phyloP scores from a whole-genome alignment of 2,113 vertebrate genomes.

The Stigmatopora nigra region DNA sequence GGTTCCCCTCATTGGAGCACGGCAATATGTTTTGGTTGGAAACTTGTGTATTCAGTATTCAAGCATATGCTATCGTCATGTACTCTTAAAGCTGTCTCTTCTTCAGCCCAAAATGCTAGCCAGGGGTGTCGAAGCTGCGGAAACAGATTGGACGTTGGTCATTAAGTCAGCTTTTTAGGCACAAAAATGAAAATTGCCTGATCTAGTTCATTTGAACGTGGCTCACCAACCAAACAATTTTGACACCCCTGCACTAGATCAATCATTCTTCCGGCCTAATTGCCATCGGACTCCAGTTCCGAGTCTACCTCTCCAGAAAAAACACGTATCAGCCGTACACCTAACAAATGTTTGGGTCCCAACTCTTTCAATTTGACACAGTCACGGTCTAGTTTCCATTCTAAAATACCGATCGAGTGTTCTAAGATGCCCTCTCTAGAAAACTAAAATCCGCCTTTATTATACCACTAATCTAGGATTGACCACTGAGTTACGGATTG shows the following conservation, averaged over 20 bases:
- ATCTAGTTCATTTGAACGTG: too few relatives aligned
- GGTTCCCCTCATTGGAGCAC: not conserved
- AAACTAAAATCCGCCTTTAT: conserved; percentile 2
- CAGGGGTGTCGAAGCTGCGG: too few relatives aligned
- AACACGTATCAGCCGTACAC: not conserved
- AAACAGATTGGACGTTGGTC: too few relatives aligned
- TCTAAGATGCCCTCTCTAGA: not conserved
- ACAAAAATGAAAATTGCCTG: too few relatives aligned
- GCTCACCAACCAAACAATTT: too few relatives aligned
- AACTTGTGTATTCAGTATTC: not conserved
- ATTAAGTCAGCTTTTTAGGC: too few relatives aligned
- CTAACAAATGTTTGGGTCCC: not conserved
- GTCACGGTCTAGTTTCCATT: conserved; percentile 4
- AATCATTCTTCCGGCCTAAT: not conserved
- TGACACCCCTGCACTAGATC: not conserved
- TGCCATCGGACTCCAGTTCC: not conserved
- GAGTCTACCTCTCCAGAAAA: conserved; percentile 2
- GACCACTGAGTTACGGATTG: not conserved
- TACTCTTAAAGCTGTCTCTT: not conserved
- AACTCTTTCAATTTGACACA: not conserved
- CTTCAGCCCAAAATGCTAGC: not conserved
- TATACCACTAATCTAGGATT: conserved; percentile 17
- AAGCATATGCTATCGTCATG: not conserved
- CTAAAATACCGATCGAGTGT: not conserved
- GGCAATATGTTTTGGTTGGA: not conserved